Evolutionary conservation across 2,113 vertebrate genomes (phyloP), one percentile per base, ranked within the genome.

Genomic region (Anoura caudifer): DNA sequence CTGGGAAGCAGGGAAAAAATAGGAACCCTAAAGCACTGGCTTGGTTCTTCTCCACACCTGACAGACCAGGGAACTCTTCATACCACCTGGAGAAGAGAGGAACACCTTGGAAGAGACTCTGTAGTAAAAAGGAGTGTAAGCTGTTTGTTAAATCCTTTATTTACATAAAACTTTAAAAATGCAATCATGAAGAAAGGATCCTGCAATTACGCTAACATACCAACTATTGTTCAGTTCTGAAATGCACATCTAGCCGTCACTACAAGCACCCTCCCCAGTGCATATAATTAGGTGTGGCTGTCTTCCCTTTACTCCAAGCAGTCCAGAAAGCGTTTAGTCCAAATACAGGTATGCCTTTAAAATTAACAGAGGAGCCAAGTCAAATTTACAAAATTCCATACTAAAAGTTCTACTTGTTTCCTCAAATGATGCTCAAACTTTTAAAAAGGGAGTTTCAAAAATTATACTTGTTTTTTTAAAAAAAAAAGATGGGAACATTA

Each of bases 241-340:
- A 69, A 76, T n/a, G 56, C 8, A 14, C 28, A 43, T 28, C 95
- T 79, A 43, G 83, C 63, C 80, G 73, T 87, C 63, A 91, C 33
- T 45, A 47, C 22, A n/a, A 81, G 84, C 50, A 94, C 72, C 88
- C 88, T 96, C 75, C 80, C 81, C 16, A 33, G 81, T n/a, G 88
- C 59, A 70, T 59, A 76, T 59, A 92, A 81, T 94, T 90, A 97
- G 91, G 76, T 76, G 81, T 94, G 93, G 91, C 91, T 90, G 19
- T 61, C 82, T 95, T 97, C 96, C 88, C 95, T 28, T 82, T 73
- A 84, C 84, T 96, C 4, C 4, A 83, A 95, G 72, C 43, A 61
- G 16, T 14, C 43, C 70, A 41, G 56, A 84, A 94, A 92, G 77
- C 45, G 16, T 92, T 90, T 59, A 72, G 47, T 80, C 47, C 43